phyloP scores from a whole-genome alignment of 2,113 vertebrate species.

The Oncorhynchus tshawytscha region DNA sequence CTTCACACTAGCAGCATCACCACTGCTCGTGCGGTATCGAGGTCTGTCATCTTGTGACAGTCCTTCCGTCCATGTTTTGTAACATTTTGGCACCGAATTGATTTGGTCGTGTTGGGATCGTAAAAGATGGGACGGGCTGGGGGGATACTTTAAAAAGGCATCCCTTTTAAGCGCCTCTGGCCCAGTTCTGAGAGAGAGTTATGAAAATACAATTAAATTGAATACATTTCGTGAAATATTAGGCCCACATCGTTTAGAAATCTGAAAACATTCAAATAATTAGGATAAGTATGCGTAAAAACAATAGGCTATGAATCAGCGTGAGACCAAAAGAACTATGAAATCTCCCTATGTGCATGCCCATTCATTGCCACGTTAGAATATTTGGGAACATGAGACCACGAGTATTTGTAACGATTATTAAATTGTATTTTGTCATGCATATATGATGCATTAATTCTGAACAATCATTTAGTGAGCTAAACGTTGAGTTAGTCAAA shows the following conservation, averaged over 20 bases:
- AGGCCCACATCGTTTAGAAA: not conserved
- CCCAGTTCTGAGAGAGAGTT: conserved; percentile 61
- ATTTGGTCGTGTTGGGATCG: conserved; percentile 33
- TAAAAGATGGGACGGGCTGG: conserved; percentile 50
- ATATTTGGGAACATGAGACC: too few species aligned
- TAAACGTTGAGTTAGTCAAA: too few species aligned
- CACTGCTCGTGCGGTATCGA: conserved; percentile 39
- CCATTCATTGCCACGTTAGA: too few species aligned
- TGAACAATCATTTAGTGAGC: too few species aligned
- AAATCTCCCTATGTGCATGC: too few species aligned
- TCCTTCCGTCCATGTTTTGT: conserved; percentile 42
- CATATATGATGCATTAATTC: too few species aligned
- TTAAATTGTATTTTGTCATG: too few species aligned
- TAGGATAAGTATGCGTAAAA: not conserved
- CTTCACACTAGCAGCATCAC: conserved; percentile 30
- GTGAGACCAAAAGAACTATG: too few species aligned
- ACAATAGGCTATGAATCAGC: too few species aligned
- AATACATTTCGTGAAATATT: not conserved
- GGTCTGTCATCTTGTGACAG: conserved; percentile 66
- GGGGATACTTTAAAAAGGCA: conserved; percentile 67
- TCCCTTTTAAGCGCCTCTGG: conserved; percentile 62
- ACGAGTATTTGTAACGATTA: too few species aligned
- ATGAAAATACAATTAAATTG: conserved; percentile 37
- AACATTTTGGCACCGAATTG: conserved; percentile 39
- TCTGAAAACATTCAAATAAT: not conserved